These are phyloP conservation scores for Thaumetopoea pityocampa DNA, from an alignment of 1,140 invertebrate species.

Conservation along the genomic window DNA sequence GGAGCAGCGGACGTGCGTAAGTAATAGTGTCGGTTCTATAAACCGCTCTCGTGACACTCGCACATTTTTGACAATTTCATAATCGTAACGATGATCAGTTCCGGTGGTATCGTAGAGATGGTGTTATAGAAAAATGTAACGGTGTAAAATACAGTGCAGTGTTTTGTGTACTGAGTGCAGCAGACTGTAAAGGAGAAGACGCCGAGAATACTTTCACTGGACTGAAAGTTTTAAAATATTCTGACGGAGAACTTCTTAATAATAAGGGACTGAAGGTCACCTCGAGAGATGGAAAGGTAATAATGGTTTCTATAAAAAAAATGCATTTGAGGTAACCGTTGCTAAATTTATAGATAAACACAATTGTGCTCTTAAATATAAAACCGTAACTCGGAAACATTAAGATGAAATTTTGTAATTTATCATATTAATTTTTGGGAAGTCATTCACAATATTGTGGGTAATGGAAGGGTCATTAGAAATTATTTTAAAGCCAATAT, in stretches of 20 bases:
- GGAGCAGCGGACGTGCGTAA: constrained; percentile 23
- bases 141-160: constrained; percentile 37
- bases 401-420: no score
- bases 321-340: constrained; percentile 1
- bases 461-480: no score
- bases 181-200: constrained; percentile 45
- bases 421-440: no score
- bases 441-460: no score
- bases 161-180: constrained; percentile 45
- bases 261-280: constrained; percentile 41
- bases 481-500: no score
- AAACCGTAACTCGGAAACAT: no score
- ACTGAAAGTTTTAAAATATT: constrained; percentile 69
- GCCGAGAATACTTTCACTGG: constrained; percentile 72
- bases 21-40: constrained; percentile 24
- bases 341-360: constrained; percentile 4
- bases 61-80: constrained; percentile 22
- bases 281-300: constrained; percentile 47
- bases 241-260: constrained; percentile 62
- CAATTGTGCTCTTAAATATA: constrained; percentile 7
- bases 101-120: constrained; percentile 26
- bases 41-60: constrained; percentile 24
- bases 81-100: constrained; percentile 19
- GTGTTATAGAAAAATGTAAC: constrained; percentile 30
- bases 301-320: constrained; percentile 17